Base-by-base conservation (phyloP, 1,140 invertebrate species). In the Pogonus chalceus region DNA sequence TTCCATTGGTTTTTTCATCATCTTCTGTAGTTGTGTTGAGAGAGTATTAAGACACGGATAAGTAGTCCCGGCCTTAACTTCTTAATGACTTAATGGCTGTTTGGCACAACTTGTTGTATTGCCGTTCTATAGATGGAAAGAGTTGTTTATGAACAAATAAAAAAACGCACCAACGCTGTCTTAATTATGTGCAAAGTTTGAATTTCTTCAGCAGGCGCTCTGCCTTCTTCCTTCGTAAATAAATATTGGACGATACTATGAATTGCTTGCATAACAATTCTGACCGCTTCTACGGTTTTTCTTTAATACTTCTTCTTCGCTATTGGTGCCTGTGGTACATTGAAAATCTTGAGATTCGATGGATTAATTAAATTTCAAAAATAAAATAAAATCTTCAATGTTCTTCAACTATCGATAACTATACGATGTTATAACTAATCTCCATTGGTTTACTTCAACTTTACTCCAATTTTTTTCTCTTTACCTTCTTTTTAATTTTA, bases 61-160 rank as follows among this genome's bases (percentile, higher is more conserved):
- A 53, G 50, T 43, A 53, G 50, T 53, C 51, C 24, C 18, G 37
- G 9, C 37, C 18, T 51, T 49, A 56, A 52, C 51, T 56, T 56
- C 55, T 53, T 56, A 56, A 56, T 56, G 55, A 56, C 55, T 56
- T 56, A 56, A 56, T 56, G 55, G 55, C 51, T 56, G 43, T 56
- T 43, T 50, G 49, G 54, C 35, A 37, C 54, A 55, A 55, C 54
- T 55, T 51, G 54, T 51, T 31, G 51, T 55, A 16, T 16, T 4
- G 26, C 37, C 37, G 37, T 12, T 18, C 18, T 43, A 55, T 51
- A 49, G 49, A 55, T 26, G 24, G 24, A 43, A 18, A 12, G 9
- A 12, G 37, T 43, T 43, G 37, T 43, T 43, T 43, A 43, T 43
- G 37, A 43, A 43, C 3, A 18, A 43, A 43, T 43, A 43, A 43